These are phyloP conservation scores for Choloepus didactylus DNA, from an alignment of 2,797 vertebrate species.

Conservation along the genomic window DNA sequence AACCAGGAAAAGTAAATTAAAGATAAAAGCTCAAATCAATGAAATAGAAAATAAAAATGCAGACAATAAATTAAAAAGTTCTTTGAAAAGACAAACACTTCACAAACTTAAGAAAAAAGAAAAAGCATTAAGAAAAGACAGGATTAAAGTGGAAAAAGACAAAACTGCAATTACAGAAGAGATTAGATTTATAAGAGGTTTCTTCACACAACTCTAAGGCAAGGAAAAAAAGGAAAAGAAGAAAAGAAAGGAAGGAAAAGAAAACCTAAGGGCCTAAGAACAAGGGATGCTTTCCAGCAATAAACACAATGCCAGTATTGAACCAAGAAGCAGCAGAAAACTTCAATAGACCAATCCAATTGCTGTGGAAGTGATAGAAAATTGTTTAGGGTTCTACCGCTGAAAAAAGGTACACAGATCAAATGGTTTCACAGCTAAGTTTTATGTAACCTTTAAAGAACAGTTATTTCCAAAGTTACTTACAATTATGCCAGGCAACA, in stretches of 20 bases:
- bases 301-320: neutral
- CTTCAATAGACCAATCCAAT: neutral
- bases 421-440: neutral
- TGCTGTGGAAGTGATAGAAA: neutral
- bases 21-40: constrained; percentile 55
- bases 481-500: neutral
- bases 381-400: neutral
- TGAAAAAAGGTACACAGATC: neutral
- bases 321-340: neutral
- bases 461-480: neutral
- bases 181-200: neutral
- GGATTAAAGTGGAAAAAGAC: neutral
- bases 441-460: constrained; percentile 21
- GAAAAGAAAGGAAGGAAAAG: neutral
- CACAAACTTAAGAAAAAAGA: neutral
- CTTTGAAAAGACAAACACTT: constrained; percentile 21
- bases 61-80: constrained; percentile 39
- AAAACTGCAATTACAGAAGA: neutral
- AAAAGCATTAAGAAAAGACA: neutral
- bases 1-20: constrained; percentile 36
- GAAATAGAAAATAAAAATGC: constrained; percentile 30
- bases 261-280: neutral
- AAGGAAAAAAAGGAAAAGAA: neutral
- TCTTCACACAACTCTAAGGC: neutral
- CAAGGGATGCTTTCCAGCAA: neutral